Conservation (phyloP, 2,797 vertebrate species). For the Acridotheres tristis region DNA sequence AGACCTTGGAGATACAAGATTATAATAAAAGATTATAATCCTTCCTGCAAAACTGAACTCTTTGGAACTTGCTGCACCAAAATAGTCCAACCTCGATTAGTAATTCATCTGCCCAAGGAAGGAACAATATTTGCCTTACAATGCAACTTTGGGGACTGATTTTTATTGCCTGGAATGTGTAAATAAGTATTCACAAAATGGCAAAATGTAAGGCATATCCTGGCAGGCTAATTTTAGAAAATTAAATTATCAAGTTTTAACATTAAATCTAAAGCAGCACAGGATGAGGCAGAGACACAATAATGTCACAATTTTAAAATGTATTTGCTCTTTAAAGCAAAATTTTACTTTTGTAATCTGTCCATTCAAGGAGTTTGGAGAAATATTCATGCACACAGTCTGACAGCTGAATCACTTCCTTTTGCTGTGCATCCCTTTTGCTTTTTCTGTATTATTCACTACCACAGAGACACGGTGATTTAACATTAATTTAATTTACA, state of each 20-base stretch:
- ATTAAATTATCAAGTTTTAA: neutral
- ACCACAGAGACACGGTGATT: neutral
- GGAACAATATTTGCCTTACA: neutral
- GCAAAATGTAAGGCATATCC: neutral
- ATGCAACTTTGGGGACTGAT: neutral
- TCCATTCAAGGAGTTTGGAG: neutral
- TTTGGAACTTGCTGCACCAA: neutral
- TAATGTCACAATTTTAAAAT: neutral
- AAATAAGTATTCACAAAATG: neutral
- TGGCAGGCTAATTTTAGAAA: slow-evolving; percentile 10
- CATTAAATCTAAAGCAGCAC: neutral
- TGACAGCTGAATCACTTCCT: slow-evolving; percentile 15
- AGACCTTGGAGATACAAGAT: neutral
- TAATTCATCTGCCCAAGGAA: neutral
- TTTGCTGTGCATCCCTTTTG: neutral
- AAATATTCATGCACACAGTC: neutral
- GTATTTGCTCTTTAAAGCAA: neutral
- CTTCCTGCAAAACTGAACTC: neutral
- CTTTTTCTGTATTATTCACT: slow-evolving; percentile 35
- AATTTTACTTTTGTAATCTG: neutral
- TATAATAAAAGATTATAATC: neutral
- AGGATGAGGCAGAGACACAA: neutral
- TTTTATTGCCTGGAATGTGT: neutral
- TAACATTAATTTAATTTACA: slow-evolving; percentile 62
- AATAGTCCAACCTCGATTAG: neutral